These are phyloP conservation scores for Tridacna gigas DNA, from an alignment of 2,888 invertebrate species.

Conservation along the genomic window DNA sequence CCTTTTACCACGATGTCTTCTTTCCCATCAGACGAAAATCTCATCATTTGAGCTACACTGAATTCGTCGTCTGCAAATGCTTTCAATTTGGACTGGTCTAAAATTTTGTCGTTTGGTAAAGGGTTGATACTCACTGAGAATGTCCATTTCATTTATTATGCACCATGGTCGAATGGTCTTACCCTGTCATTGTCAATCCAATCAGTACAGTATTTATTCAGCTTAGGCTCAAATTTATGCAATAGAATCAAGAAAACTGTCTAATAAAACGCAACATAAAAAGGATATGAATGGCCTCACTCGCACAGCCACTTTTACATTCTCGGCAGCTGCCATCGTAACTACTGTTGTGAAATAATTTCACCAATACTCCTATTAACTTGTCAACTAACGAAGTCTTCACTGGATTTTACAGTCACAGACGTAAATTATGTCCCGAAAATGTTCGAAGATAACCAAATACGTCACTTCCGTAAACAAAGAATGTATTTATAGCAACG, in stretches of 20 bases:
- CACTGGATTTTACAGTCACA: not conserved
- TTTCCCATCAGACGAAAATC: not conserved
- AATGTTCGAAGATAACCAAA: conserved; percentile 31
- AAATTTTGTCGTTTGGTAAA: no score
- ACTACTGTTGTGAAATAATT: not conserved
- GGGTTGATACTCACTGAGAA: no score
- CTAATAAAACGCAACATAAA: conserved; percentile 28
- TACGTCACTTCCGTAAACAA: conserved; percentile 75
- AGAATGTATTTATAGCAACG: conserved; percentile 69
- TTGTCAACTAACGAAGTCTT: not conserved
- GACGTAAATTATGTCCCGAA: not conserved
- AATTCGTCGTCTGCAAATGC: no score
- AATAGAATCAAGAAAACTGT: no score
- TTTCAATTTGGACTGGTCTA: no score
- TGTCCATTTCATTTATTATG: no score
- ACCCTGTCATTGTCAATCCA: no score
- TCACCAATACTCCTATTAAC: not conserved
- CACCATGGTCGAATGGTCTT: no score
- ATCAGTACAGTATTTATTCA: no score
- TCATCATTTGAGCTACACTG: not conserved
- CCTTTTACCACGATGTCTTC: conserved; percentile 1
- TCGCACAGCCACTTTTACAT: conserved; percentile 80
- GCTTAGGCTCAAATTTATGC: no score
- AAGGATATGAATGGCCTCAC: conserved; percentile 84
- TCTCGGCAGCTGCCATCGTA: conserved; percentile 67